Evolutionary conservation across 1,140 invertebrate genomes (phyloP).

Genomic region (Drosophila subobscura): DNA sequence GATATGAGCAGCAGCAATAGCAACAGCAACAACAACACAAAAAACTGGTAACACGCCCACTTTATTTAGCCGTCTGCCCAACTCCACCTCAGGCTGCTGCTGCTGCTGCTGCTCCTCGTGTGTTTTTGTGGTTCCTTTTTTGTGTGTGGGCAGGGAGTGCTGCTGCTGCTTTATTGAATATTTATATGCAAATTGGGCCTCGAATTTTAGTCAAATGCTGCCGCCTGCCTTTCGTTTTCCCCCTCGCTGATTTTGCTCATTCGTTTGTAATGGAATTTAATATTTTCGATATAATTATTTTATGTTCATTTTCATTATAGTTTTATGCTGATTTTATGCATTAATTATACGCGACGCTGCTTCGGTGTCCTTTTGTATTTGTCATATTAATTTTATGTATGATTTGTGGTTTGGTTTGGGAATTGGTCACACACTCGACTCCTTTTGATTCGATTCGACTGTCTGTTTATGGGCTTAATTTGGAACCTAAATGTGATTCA

Average conservation of each 20-base stretch:
- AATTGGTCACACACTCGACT: too few species aligned
- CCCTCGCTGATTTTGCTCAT: conserved; percentile 41
- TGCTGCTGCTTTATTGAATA: conserved; percentile 66
- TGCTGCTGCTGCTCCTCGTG: too few species aligned
- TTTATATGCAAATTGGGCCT: conserved; percentile 69
- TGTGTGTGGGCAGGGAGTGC: conserved; percentile 23
- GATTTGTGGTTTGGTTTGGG: too few species aligned
- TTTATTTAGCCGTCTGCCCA: conserved; percentile 52
- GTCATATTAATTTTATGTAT: too few species aligned
- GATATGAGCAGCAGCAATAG: conserved; percentile 53
- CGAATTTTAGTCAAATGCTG: conserved; percentile 10
- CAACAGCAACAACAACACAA: conserved; percentile 22
- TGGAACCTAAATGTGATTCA: too few species aligned
- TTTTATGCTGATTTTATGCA: conserved; percentile 1
- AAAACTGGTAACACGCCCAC: conserved; percentile 56
- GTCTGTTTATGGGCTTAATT: too few species aligned
- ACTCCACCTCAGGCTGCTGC: not conserved
- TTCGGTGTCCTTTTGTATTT: too few species aligned
- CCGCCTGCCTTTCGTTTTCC: not conserved
- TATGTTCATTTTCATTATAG: conserved; percentile 25
- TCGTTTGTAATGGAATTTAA: conserved; percentile 52
- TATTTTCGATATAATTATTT: conserved; percentile 49
- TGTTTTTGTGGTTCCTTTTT: conserved; percentile 32
- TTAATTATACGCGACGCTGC: too few species aligned
- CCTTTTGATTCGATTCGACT: too few species aligned